Percentiles rank a stretch among this genome's conserved stretches.
These are phyloP conservation scores for Smittia aterrima DNA, from an alignment of 2,888 invertebrate species.

Conservation along the genomic window DNA sequence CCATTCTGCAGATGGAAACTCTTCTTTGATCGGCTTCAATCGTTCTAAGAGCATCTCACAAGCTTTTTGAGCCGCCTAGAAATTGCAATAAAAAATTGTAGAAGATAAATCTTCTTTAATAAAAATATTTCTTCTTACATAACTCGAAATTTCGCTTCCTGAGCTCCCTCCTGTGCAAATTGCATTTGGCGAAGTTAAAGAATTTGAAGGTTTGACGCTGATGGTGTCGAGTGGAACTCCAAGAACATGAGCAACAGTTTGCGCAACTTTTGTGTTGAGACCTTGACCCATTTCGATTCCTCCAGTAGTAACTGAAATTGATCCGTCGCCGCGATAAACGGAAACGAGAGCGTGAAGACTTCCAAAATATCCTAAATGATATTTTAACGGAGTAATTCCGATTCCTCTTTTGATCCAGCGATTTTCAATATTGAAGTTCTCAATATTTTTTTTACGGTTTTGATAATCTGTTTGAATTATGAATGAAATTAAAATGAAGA, in stretches of 20 bases:
- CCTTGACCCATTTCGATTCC: slow-evolving; percentile 82
- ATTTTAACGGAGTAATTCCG: slow-evolving; percentile 67
- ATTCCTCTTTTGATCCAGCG: slow-evolving; percentile 79
- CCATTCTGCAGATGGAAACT: slow-evolving; percentile 59
- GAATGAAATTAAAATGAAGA: too few species aligned
- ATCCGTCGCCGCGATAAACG: slow-evolving; percentile 69
- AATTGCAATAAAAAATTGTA: neutral
- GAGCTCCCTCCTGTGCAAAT: slow-evolving; percentile 68
- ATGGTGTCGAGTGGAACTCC: slow-evolving; percentile 68
- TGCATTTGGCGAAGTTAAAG: slow-evolving; percentile 65
- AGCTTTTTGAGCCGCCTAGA: slow-evolving; percentile 58
- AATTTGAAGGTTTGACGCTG: slow-evolving; percentile 65
- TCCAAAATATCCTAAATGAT: slow-evolving; percentile 57
- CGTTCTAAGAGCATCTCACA: slow-evolving; percentile 63
- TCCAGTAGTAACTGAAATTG: slow-evolving; percentile 68
- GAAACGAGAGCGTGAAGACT: slow-evolving; percentile 62
- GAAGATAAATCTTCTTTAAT: too few species aligned
- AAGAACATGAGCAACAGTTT: slow-evolving; percentile 70
- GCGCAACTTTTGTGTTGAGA: slow-evolving; percentile 69
- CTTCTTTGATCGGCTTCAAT: slow-evolving; percentile 60
- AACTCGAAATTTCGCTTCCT: slow-evolving; percentile 68
- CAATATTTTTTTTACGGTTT: slow-evolving; percentile 57
- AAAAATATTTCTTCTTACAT: too few species aligned
- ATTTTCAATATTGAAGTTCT: slow-evolving; percentile 65
- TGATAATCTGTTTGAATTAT: slow-evolving; percentile 55